phyloP scores from a whole-genome alignment of 2,113 vertebrate genomes.

The Peucedramus taeniatus region DNA sequence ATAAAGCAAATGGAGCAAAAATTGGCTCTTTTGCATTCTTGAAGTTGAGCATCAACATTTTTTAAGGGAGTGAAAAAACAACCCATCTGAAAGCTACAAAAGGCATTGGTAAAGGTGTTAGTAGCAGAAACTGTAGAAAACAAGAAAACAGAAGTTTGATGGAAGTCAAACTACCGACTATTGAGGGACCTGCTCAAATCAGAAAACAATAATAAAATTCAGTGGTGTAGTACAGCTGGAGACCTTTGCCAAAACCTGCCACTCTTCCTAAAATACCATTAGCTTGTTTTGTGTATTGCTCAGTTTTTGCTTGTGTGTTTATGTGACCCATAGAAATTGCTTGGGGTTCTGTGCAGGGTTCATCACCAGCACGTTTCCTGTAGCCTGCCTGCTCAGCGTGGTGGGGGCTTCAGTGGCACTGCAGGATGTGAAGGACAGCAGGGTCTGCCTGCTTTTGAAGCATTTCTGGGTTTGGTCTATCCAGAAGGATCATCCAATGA shows the following conservation, averaged over 20 bases:
- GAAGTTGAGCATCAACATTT: not conserved
- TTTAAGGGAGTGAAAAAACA: not conserved
- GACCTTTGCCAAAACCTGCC: not conserved
- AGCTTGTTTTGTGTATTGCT: not conserved
- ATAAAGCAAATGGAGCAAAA: slow-evolving; percentile 32
- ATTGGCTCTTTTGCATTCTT: not conserved
- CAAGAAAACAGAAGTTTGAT: not conserved
- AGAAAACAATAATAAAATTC: not conserved
- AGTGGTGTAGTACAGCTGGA: not conserved
- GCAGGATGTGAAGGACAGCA: not conserved
- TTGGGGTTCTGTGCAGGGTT: not conserved
- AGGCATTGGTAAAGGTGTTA: not conserved
- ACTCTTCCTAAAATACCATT: not conserved
- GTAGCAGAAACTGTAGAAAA: not conserved
- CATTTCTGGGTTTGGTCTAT: not conserved
- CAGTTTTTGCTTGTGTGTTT: not conserved
- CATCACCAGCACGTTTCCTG: fast-evolving
- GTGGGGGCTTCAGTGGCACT: not conserved
- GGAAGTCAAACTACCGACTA: not conserved
- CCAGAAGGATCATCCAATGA: not conserved
- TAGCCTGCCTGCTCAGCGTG: fast-evolving
- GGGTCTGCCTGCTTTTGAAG: not conserved
- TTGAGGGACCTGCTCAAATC: not conserved
- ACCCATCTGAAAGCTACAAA: not conserved
- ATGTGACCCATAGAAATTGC: not conserved